Evolutionary conservation across 2,797 vertebrate species (phyloP).

Genomic region (Cryptoblepharus egeriae): DNA sequence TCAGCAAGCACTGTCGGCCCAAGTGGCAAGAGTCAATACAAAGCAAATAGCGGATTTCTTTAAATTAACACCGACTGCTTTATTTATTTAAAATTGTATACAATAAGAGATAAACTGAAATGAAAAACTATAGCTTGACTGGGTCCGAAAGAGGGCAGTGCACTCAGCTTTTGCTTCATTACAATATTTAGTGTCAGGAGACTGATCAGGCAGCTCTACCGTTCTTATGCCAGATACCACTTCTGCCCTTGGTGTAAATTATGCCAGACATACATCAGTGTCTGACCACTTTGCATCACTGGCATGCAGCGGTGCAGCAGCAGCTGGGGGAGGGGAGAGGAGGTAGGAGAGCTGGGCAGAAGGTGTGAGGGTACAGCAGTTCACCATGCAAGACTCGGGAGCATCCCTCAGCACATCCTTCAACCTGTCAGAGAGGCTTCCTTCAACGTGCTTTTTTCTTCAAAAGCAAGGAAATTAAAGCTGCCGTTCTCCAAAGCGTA

Average conservation of each 20-base stretch:
- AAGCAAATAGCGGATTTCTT: not conserved
- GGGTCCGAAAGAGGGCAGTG: too few relatives aligned
- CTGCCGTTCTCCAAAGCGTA: not conserved
- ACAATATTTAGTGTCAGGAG: too few relatives aligned
- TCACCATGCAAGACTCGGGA: not conserved
- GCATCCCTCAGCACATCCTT: not conserved
- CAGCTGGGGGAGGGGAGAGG: not conserved
- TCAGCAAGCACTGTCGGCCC: not conserved
- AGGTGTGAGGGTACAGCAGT: not conserved
- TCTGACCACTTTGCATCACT: not conserved
- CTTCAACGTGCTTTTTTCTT: not conserved
- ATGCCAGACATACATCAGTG: not conserved
- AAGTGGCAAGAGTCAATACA: not conserved
- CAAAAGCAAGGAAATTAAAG: not conserved
- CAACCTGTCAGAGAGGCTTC: not conserved
- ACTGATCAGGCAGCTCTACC: not conserved
- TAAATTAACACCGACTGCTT: conserved; percentile 23
- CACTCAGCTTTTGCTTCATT: too few relatives aligned
- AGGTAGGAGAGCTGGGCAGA: not conserved
- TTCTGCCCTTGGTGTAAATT: not conserved
- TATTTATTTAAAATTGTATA: conserved; percentile 33
- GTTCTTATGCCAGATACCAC: not conserved
- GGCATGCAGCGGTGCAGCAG: not conserved
- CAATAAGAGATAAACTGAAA: not conserved
- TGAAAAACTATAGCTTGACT: not conserved